A percentile compares a stretch with the other conserved stretches of the same genome.
phyloP scores from a whole-genome alignment of 2,113 vertebrate species.

The Rhipidura dahli region DNA sequence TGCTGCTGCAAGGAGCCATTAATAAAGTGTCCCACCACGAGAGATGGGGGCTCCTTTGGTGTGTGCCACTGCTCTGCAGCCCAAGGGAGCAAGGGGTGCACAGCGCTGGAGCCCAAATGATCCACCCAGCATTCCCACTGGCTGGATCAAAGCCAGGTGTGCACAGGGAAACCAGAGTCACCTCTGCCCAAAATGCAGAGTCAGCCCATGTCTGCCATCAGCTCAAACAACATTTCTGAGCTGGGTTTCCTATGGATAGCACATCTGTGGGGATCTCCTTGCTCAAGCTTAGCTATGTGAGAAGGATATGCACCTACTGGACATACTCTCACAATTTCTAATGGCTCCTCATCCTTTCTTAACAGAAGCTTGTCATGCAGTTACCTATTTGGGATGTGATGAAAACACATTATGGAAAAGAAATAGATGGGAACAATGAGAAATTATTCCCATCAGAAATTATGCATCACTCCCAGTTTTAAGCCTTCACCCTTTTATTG shows the following conservation, averaged over 20 bases:
- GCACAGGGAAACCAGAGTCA: not conserved
- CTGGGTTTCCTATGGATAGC: not conserved
- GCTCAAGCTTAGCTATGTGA: not conserved
- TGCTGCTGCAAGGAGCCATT: not conserved
- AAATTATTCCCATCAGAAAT: not conserved
- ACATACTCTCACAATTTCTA: not conserved
- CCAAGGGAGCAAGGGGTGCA: rapidly evolving
- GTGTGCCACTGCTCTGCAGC: not conserved
- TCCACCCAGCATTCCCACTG: rapidly evolving
- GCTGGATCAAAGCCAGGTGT: not conserved
- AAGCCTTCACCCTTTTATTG: not conserved
- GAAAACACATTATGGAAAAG: not conserved
- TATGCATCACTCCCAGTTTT: not conserved
- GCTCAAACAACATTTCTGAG: not conserved
- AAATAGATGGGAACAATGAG: not conserved
- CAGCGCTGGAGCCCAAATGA: rapidly evolving
- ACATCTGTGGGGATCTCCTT: not conserved
- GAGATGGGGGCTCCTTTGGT: not conserved
- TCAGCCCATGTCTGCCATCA: not conserved
- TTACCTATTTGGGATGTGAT: not conserved
- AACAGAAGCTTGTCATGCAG: not conserved
- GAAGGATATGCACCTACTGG: not conserved
- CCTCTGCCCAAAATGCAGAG: not conserved
- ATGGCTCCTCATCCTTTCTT: not conserved
- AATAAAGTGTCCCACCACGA: not conserved